Base-by-base conservation (phyloP, 2,888 invertebrate genomes). In the Paralinhomoeus sp. region DNA sequence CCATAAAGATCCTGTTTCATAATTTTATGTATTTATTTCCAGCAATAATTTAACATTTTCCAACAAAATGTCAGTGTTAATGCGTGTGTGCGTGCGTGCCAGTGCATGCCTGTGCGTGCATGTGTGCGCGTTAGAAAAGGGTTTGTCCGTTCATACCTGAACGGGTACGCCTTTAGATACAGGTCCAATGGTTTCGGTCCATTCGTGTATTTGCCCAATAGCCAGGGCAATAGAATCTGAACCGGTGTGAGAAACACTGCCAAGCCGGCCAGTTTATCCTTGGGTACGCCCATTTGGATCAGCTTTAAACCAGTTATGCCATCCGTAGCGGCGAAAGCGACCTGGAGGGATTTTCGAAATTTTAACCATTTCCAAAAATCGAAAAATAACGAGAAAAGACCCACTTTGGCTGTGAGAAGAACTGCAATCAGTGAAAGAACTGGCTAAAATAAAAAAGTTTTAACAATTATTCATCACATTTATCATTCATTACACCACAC, bases 261-360 rank as follows among this genome's bases (percentile, higher is more conserved):
- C 58, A 99, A 71, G 44, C 93, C 67, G 0, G 91, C 93, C 45
- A 97, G 67, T 54, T 80, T 79, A 62, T 93, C 93, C 58, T 85
- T 83, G 0, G 89, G 85, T 41, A 99, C 80, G 17, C 97, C 97
- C 24, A 80, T 80, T 64, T 91, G 93, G 1, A 93, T 80, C 41
- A 99, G 68, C 66, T 97, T 97, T 48, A 97, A 69, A 2, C 82
- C 79, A 21, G 91, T 83, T 1, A 93, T 82, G 22, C 83, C 79
- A 68, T 97, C 97, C 48, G 83, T 79, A 1, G 91, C 87, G 35
- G 87, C 79, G 67, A 93, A 97, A 2, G 85, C 84, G 52, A 89
- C 73, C 83, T 85, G 61, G 46, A 70, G 46, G 42, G 47, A 36
- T n/a, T n/a, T n/a, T n/a, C n/a, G n/a, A n/a, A n/a, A n/a, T n/a